Evolutionary conservation across 2,888 invertebrate genomes (phyloP), one percentile per base, ranked within the genome.

Genomic region (Philaethria dido): DNA sequence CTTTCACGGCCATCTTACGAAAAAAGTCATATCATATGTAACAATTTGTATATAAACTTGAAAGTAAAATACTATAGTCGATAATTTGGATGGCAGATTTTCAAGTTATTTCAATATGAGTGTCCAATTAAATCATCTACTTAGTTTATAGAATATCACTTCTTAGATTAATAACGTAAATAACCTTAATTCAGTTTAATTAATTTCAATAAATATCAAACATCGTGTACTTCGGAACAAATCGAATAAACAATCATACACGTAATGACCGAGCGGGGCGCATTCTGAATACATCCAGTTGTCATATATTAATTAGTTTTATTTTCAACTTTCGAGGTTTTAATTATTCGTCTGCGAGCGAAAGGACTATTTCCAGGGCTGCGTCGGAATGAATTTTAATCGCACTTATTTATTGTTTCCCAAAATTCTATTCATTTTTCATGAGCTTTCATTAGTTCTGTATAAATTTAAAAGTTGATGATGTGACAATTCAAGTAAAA

Each of bases 371-470:
- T 57, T 16, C 9, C 2, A 42, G n/a, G n/a, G 22, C n/a, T 22
- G 42, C n/a, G 20, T 11, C n/a, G 22, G 57, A n/a, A 4, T 42
- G 22, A 57, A 42, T 42, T 42, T 57, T 57, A 22, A 57, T 22
- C 55, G 4, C n/a, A 57, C 8, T 42, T 57, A 22, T 42, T 57
- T 57, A n/a, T 22, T 42, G n/a, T 57, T 42, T 57, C 57, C 22
- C 16, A 57, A 57, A 57, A 57, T 42, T 42, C 57, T 57, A 57
- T 57, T 57, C n/a, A 57, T 57, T 57, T 57, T 57, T 57, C 57
- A 42, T 57, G 57, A 42, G 42, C n/a, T 39, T 57, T 57, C 57
- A 16, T 57, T 42, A 57, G 39, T 57, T 42, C 22, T n/a, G 22
- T n/a, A 57, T 57, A 57, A 57, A 57, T 57, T 57, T 22, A 14